A percentile compares a stretch with the other conserved stretches of the same genome.
Evolutionary conservation across 2,888 invertebrate genomes (phyloP).

Genomic region (Heliconius sara): DNA sequence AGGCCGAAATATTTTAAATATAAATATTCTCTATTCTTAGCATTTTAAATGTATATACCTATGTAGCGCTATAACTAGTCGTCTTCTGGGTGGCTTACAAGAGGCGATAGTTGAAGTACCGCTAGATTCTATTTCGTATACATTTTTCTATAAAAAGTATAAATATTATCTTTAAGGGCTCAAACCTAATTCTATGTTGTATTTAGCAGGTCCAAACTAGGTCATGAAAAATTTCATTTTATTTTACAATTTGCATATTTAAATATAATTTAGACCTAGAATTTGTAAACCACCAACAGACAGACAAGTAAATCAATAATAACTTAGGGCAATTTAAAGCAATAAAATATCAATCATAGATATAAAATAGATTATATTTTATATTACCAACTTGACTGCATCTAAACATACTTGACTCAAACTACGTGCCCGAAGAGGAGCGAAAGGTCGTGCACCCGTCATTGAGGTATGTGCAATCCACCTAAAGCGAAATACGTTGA

Average conservation of each 20-base stretch:
- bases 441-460: constrained; percentile 30
- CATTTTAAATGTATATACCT: too few relatives aligned
- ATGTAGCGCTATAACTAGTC: too few relatives aligned
- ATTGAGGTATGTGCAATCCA: constrained; percentile 35
- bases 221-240: too few relatives aligned
- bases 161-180: too few relatives aligned
- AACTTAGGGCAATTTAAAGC: not conserved
- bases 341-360: not conserved
- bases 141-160: too few relatives aligned
- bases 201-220: not conserved
- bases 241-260: too few relatives aligned
- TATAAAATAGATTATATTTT: not conserved
- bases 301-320: not conserved
- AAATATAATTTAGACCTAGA: not conserved
- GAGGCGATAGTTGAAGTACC: too few relatives aligned
- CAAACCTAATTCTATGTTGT: not conserved
- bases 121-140: too few relatives aligned
- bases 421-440: constrained; percentile 14
- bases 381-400: not conserved
- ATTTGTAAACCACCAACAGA: not conserved
- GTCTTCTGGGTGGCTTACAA: too few relatives aligned
- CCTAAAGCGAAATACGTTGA: constrained; percentile 26
- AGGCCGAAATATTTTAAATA: not conserved
- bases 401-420: not conserved
- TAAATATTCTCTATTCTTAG: not conserved